These are phyloP conservation scores for Oncopodura yosiiana DNA, from an alignment of 1,140 invertebrate genomes.

Conservation along the genomic window DNA sequence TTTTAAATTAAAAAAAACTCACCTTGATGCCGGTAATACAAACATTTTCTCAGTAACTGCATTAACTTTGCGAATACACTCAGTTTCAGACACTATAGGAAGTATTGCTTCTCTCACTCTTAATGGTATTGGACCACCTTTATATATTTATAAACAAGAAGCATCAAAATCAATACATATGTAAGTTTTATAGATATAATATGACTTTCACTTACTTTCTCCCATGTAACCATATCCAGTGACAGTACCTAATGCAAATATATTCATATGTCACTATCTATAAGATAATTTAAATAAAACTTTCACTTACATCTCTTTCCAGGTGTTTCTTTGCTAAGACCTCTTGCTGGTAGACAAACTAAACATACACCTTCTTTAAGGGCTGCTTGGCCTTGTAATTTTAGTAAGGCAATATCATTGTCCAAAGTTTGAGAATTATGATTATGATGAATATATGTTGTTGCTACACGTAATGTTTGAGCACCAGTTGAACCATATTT, in stretches of 20 bases:
- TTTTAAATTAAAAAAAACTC: not conserved
- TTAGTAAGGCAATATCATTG: conserved; percentile 88
- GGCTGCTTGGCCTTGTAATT: conserved; percentile 80
- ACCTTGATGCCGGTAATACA: conserved; percentile 72
- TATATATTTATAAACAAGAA: not conserved
- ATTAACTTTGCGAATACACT: conserved; percentile 84
- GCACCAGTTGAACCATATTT: conserved; percentile 78
- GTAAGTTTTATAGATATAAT: not conserved
- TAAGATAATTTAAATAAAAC: not conserved
- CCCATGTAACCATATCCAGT: conserved; percentile 91
- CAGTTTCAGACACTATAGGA: conserved; percentile 83
- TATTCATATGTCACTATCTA: not conserved
- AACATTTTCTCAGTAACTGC: conserved; percentile 89
- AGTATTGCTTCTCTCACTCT: conserved; percentile 79
- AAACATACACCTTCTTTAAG: conserved; percentile 71
- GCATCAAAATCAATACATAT: not conserved
- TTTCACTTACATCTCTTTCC: conserved; percentile 59
- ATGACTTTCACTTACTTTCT: conserved; percentile 54
- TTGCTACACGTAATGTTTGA: conserved; percentile 75
- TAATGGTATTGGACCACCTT: conserved; percentile 80
- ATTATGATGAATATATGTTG: conserved; percentile 91
- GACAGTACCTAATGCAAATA: too few species aligned
- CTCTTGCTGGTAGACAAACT: conserved; percentile 77
- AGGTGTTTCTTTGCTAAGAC: conserved; percentile 58
- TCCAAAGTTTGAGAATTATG: conserved; percentile 92